Evolutionary conservation across 2,888 invertebrate species (phyloP).

Genomic region (Clostera curtula): DNA sequence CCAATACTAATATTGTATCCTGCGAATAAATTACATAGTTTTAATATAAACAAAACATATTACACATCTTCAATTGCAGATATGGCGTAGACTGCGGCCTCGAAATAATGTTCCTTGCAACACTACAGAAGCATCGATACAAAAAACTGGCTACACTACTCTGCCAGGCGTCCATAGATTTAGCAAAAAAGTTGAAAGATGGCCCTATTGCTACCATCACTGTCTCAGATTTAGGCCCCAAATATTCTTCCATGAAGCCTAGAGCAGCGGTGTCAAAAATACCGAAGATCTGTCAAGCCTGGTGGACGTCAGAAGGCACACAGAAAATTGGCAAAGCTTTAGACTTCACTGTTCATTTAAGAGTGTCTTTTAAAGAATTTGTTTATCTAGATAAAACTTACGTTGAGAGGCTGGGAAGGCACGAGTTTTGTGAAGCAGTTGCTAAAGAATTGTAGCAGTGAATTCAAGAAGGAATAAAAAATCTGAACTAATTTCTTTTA

Average conservation of each 20-base stretch:
- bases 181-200: slow-evolving; percentile 52
- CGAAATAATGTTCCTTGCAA: slow-evolving; percentile 79
- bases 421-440: slow-evolving; percentile 1
- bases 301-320: neutral
- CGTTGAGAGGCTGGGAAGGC: slow-evolving; percentile 2
- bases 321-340: slow-evolving; percentile 3
- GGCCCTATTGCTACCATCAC: slow-evolving; percentile 37
- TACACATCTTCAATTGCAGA: no score
- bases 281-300: slow-evolving; percentile 3
- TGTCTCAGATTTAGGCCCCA: slow-evolving; percentile 42
- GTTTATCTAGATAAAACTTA: slow-evolving; percentile 2
- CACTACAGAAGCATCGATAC: slow-evolving; percentile 59
- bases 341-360: slow-evolving; percentile 8
- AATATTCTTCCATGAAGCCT: slow-evolving; percentile 30
- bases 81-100: slow-evolving; percentile 35
- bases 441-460: slow-evolving; percentile 2
- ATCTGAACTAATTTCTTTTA: no score
- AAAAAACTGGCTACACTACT: slow-evolving; percentile 70
- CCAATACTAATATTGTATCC: no score
- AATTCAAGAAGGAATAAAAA: slow-evolving; percentile 1
- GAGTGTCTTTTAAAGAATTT: slow-evolving; percentile 4
- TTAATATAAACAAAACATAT: no score
- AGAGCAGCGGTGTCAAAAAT: slow-evolving; percentile 1
- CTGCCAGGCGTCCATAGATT: slow-evolving; percentile 61
- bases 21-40: no score